Evolutionary conservation across 2,113 vertebrate species (phyloP), one percentile per base, ranked within the genome.

Genomic region (Lagopus muta): DNA sequence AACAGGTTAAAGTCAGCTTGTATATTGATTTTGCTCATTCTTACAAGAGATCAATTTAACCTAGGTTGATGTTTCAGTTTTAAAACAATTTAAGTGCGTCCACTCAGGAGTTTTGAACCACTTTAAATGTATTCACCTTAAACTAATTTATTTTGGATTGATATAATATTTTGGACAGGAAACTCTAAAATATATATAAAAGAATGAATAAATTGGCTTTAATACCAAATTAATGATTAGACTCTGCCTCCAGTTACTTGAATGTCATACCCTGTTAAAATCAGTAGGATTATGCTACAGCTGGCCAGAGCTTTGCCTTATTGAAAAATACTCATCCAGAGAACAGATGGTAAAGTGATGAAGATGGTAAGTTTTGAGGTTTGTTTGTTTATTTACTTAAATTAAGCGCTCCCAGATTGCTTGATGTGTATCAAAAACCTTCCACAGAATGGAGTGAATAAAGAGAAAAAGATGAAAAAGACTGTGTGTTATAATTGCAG

Each of bases 21-120:
- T 86, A 47, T 69, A 96, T 96, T 94, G 90, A 94, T 96, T 92
- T 92, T 74, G 20, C 20, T 57, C 83, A 88, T 90, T 93, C 86
- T 78, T 88, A 54, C 43, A 66, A 89, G 61, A 45, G 94, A 92
- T 71, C 82, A 86, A 43, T 83, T 93, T 90, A 84, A 88, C 57
- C 73, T 32, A 57, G 34, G n/a, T 30, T 88, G 57, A 78, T 84
- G 30, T 58, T 54, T 71, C 72, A 71, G 72, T 42, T 80, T 89
- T 95, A 78, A 96, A 96, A 78, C 66, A 84, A 74, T 92, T 83
- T 83, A 73, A 80, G 75, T 66, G 38, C 38, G 50, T 93, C 60
- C 64, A 75, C 61, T 79, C 3, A 45, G 80, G 83, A 90, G 61
- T 90, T 93, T 92, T 11, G 0, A 47, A 90, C 38, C 40, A 25